A percentile compares a stretch with the other conserved stretches of the same genome.
Evolutionary conservation across 2,888 invertebrate species (phyloP).

Genomic region (Acanthoscelides obtectus): DNA sequence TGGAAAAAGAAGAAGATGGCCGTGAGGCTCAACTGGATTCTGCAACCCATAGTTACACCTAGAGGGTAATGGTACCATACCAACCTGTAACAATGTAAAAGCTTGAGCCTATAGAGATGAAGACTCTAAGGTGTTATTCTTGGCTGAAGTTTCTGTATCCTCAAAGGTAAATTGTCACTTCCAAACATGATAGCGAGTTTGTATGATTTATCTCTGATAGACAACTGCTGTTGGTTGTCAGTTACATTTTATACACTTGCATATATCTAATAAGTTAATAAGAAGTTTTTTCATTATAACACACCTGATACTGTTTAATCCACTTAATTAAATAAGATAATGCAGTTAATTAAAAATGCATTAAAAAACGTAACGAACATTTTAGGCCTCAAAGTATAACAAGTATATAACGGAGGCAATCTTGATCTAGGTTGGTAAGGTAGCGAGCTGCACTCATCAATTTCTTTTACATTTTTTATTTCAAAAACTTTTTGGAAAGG

Average conservation of each 20-base stretch:
- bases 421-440: neutral
- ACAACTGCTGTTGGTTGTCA: neutral
- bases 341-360: neutral
- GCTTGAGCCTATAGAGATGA: too few species aligned
- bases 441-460: neutral
- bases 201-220: neutral
- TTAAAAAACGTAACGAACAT: neutral
- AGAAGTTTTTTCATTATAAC: neutral
- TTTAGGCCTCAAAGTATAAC: neutral
- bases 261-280: neutral
- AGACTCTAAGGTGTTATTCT: too few species aligned
- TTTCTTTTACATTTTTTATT: too few species aligned
- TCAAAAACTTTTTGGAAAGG: too few species aligned
- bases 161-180: too few species aligned
- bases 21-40: too few species aligned
- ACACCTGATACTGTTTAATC: neutral
- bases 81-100: too few species aligned
- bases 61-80: too few species aligned
- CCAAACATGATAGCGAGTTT: too few species aligned
- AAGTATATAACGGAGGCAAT: neutral
- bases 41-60: too few species aligned
- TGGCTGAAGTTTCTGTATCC: too few species aligned
- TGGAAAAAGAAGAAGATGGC: too few species aligned
- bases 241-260: neutral
- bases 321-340: neutral